Evolutionary conservation across 2,113 vertebrate genomes (phyloP), one percentile per base, ranked within the genome.

Genomic region (Pseudopipra pipra): DNA sequence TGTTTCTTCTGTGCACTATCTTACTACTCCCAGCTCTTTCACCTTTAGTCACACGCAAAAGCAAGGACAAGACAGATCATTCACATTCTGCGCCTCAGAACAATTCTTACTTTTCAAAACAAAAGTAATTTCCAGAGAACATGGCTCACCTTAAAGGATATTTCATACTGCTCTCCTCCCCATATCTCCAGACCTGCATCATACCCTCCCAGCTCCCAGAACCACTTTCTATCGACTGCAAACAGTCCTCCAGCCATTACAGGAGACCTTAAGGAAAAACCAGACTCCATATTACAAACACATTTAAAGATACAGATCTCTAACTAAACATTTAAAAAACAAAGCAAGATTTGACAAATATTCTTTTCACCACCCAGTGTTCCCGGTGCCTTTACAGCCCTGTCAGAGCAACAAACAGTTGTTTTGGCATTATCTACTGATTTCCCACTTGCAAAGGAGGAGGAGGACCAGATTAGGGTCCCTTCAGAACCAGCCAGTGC

Each of bases 161-260:
- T 98, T 97, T 99, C 98, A 93, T 98, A 99, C 84, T 99, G 98
- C 84, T 99, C 98, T 96, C 98, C 98, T 95, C 98, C 98, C 98
- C 98, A 99, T 97, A 99, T 99, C 97, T 99, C 98, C 96, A 98
- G 97, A 96, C 98, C 98, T 61, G 98, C 97, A 96, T 98, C 98
- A 73, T 98, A 98, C 54, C 98, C 98, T 89, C 98, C 98, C 83
- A 98, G 97, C 96, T 98, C 98, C 98, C 98, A 99, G 98, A 99
- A 99, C 99, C 99, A 99, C 98, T 99, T 99, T 97, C 98, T 99
- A 94, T 99, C 98, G 94, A 99, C 98, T 25, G 99, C 99, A 49
- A 99, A 99, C 71, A 99, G 98, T 71, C 99, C 99, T 19, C 99
- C 99, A 7, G 99, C 99, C 99, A 99, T 99, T 96, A 99, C 99